Evolutionary conservation across 1,140 invertebrate species (phyloP).

Genomic region (Drosophila sproati): DNA sequence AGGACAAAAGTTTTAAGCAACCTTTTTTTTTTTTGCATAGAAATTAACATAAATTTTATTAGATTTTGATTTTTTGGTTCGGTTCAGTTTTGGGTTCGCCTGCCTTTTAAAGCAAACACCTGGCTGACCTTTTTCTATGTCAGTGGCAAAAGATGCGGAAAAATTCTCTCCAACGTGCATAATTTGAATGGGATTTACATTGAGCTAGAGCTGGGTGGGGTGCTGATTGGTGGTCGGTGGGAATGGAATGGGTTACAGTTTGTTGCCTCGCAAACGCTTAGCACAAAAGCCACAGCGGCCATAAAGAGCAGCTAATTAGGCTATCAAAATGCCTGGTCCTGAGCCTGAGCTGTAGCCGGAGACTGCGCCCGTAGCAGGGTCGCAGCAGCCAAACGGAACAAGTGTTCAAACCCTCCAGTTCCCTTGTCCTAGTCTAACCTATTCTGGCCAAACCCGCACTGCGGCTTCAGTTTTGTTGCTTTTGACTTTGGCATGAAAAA

Average conservation of each 20-base stretch:
- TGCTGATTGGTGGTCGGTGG: background rate
- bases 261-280: conserved; percentile 70
- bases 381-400: conserved; percentile 55
- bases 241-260: conserved; percentile 42
- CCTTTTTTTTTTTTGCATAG: conserved; percentile 1
- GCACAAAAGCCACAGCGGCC: conserved; percentile 74
- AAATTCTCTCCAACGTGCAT: conserved; percentile 66
- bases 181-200: conserved; percentile 62
- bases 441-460: background rate
- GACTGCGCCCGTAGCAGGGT: conserved; percentile 12
- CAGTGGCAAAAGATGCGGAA: conserved; percentile 77
- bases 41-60: conserved; percentile 31
- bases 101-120: conserved; percentile 42
- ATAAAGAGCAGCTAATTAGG: conserved; percentile 81
- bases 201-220: background rate
- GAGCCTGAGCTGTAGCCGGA: background rate
- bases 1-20: conserved; percentile 10
- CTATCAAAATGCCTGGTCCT: conserved; percentile 71
- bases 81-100: conserved; percentile 33
- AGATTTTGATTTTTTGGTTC: conserved; percentile 41
- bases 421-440: background rate
- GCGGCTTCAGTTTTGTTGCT: conserved; percentile 43
- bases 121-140: conserved; percentile 76
- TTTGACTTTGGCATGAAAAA: conserved; percentile 26
- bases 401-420: conserved; percentile 30